These are phyloP conservation scores for Tetramorium parvispinum DNA, from an alignment of 1,140 invertebrate species.

Conservation along the genomic window DNA sequence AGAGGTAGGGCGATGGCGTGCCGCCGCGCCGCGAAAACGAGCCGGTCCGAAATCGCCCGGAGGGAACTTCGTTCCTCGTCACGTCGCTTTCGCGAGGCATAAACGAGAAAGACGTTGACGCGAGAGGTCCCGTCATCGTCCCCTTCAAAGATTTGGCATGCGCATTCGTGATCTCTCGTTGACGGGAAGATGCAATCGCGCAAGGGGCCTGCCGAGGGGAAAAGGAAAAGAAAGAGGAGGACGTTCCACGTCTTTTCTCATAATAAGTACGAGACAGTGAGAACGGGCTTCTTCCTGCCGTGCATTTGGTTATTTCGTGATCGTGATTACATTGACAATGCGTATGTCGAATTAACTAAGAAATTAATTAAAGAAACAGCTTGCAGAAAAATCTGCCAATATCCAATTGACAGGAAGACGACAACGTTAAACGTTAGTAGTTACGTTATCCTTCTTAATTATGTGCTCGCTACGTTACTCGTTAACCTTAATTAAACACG, in stretches of 20 bases:
- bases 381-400: neutral
- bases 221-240: slow-evolving; percentile 1
- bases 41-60: slow-evolving; percentile 30
- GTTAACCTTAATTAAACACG: slow-evolving; percentile 81
- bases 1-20: slow-evolving; percentile 56
- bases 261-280: slow-evolving; percentile 35
- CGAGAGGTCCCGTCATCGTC: slow-evolving; percentile 26
- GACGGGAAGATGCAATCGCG: slow-evolving; percentile 66
- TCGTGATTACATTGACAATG: neutral
- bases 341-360: neutral
- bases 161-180: slow-evolving; percentile 44
- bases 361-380: slow-evolving; percentile 15
- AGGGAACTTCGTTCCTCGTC: slow-evolving; percentile 10
- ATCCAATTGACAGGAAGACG: neutral
- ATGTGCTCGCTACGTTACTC: slow-evolving; percentile 76
- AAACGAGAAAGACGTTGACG: slow-evolving; percentile 65
- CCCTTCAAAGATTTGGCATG: slow-evolving; percentile 32
- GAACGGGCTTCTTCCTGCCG: neutral
- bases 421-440: slow-evolving; percentile 58
- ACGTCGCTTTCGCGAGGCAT: slow-evolving; percentile 9
- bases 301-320: neutral
- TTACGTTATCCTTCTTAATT: slow-evolving; percentile 74
- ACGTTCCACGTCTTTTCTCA: slow-evolving; percentile 46
- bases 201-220: slow-evolving; percentile 16
- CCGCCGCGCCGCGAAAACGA: slow-evolving; percentile 64